These are phyloP conservation scores for Phoebastria nigripes DNA, from an alignment of 2,797 vertebrate species.

Conservation along the genomic window DNA sequence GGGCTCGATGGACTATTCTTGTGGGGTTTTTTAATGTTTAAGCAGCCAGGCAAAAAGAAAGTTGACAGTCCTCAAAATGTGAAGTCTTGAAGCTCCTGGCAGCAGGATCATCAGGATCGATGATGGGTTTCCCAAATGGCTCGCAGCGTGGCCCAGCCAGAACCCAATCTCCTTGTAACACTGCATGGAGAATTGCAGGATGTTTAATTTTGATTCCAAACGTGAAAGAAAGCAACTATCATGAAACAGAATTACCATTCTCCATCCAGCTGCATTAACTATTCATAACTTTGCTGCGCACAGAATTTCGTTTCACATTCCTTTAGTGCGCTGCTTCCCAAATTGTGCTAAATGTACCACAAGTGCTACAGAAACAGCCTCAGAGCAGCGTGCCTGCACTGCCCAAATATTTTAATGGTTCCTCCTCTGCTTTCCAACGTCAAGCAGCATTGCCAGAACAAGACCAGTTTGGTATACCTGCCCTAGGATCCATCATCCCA, in stretches of 20 bases:
- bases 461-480: not conserved
- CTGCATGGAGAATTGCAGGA: not conserved
- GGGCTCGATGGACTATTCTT: not conserved
- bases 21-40: accelerated
- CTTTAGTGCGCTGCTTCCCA: not conserved
- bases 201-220: not conserved
- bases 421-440: not conserved
- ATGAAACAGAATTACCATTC: not conserved
- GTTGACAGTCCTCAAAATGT: not conserved
- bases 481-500: not conserved
- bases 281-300: not conserved
- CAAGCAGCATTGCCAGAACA: not conserved
- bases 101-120: not conserved
- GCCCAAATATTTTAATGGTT: not conserved
- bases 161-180: not conserved
- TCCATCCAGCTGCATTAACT: constrained; percentile 2
- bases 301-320: not conserved
- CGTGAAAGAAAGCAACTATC: constrained; percentile 2
- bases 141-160: not conserved
- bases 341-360: not conserved
- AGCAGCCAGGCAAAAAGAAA: not conserved
- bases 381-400: not conserved
- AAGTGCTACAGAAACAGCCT: not conserved
- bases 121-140: not conserved
- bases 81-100: not conserved